Evolutionary conservation across 2,797 vertebrate species (phyloP), one percentile per base, ranked within the genome.

Genomic region (Selene dorsalis): DNA sequence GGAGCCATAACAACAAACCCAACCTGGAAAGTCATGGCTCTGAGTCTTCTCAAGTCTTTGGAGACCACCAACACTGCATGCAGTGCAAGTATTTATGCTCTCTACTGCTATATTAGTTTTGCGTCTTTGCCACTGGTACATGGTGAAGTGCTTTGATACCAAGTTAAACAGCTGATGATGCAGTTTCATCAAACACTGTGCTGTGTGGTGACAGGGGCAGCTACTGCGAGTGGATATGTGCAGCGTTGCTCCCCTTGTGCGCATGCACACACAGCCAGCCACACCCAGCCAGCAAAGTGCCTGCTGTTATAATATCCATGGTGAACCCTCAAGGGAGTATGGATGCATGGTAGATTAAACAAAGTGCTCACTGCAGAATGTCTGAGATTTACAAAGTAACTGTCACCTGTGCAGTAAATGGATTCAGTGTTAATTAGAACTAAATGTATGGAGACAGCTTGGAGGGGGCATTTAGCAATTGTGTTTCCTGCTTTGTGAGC

Each of bases 1-100:
- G 83, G 87, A 85, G 60, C 77, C 53, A 75, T 84, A 88, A 77
- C 77, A 84, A 77, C 81, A 87, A 77, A 82, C 47, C 61, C 59
- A 75, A 58, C 45, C 69, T 48, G 30, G 55, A 82, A 83, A 77
- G 26, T 74, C 45, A 26, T n/a, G 39, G 69, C 64, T 74, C 50
- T 60, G 41, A 82, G 55, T 68, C 79, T 12, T 77, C 64, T 9
- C 24, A 43, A 82, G 63, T 20, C 62, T 77, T 69, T 55, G 69
- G 52, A 72, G 82, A 83, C 67, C 39, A 63, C 55, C 9, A 45
- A 74, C 38, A 71, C 52, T 59, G 67, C 68, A 84, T 63, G 64
- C 66, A 47, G 52, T 59, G 50, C 43, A 70, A 67, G 43, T 85
- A 69, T 67, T 85, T 79, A 43, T 53, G 35, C 64, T 41, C 53